Percentiles rank a stretch among this genome's conserved stretches.
Evolutionary conservation across 2,797 vertebrate species (phyloP).

Genomic region (Cossypha dichroa): DNA sequence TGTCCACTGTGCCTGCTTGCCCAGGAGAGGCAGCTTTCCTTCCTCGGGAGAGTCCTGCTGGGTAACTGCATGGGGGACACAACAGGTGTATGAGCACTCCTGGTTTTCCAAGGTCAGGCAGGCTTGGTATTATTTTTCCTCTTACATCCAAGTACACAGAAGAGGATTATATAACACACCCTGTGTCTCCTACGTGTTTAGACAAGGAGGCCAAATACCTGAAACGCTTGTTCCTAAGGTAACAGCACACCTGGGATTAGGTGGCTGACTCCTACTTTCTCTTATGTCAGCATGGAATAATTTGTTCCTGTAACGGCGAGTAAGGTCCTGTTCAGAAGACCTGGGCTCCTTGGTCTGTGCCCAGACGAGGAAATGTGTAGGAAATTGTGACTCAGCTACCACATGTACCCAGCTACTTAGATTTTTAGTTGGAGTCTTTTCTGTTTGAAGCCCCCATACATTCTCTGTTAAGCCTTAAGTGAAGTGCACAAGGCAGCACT

Average conservation of each 20-base stretch:
- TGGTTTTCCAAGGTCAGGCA: not conserved
- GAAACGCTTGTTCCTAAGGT: not conserved
- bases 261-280: not conserved
- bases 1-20: slow-evolving; percentile 82
- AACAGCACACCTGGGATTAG: not conserved
- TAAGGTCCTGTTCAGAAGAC: not conserved
- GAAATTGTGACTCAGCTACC: not conserved
- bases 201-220: not conserved
- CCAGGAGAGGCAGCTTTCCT: slow-evolving; percentile 74
- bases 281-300: not conserved
- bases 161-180: not conserved
- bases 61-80: slow-evolving; percentile 80
- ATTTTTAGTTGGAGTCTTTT: not conserved
- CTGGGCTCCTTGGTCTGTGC: not conserved
- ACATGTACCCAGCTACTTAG: not conserved
- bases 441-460: not conserved
- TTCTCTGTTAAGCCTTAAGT: not conserved
- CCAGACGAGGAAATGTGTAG: not conserved
- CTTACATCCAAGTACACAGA: not conserved
- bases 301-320: not conserved
- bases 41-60: slow-evolving; percentile 79
- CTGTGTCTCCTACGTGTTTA: not conserved
- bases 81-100: slow-evolving; percentile 47
- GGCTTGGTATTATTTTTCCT: not conserved
- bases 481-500: not conserved